A percentile compares a stretch with the other conserved stretches of the same genome.
These are phyloP conservation scores for Acromyrmex charruanus DNA, from an alignment of 1,140 invertebrate species.

Conservation along the genomic window DNA sequence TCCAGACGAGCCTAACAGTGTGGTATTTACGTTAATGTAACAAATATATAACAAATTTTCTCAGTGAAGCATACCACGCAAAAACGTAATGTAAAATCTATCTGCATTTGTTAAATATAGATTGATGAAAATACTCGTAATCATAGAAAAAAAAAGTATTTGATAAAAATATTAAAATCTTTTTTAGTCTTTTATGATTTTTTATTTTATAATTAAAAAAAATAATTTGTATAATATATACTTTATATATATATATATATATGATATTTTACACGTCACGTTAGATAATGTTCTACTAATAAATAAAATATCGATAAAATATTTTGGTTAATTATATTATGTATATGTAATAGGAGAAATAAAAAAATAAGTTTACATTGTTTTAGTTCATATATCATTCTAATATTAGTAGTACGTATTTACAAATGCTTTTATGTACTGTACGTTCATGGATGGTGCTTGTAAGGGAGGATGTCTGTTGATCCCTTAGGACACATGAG, in stretches of 20 bases:
- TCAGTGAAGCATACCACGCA: no score
- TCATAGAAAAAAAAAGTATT: neutral
- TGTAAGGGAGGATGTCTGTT: constrained; percentile 76
- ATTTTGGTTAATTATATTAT: neutral
- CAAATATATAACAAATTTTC: neutral
- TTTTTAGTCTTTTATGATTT: neutral
- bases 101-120: neutral
- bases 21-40: constrained; percentile 51
- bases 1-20: constrained; percentile 68
- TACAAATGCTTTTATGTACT: constrained; percentile 84
- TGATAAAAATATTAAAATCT: neutral
- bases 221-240: neutral
- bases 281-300: neutral
- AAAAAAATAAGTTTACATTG: neutral
- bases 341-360: neutral
- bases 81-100: neutral
- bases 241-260: neutral
- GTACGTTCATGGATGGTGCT: constrained; percentile 80
- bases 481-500: constrained; percentile 80
- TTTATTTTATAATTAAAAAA: neutral
- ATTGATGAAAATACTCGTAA: neutral
- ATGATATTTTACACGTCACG: neutral
- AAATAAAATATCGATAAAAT: neutral
- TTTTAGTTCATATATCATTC: constrained; percentile 3
- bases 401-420: constrained; percentile 49